Conservation (phyloP, 2,888 invertebrate species). For the Callyntrura sp. region DNA sequence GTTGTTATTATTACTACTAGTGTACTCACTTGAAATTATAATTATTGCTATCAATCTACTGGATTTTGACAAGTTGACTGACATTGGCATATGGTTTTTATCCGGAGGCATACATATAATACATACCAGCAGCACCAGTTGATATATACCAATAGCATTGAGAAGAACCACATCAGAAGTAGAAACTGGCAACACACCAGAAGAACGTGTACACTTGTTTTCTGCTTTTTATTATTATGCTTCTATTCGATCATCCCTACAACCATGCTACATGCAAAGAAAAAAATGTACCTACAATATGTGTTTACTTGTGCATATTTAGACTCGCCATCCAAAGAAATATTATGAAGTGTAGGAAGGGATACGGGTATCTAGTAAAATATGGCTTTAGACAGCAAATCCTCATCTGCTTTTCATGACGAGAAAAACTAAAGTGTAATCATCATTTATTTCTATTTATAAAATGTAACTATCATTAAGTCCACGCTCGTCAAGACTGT, state of each 20-base stretch:
- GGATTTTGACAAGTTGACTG: conserved; percentile 75
- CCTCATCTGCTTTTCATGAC: background rate
- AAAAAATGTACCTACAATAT: background rate
- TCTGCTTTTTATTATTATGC: background rate
- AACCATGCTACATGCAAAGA: background rate
- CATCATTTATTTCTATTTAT: conserved; percentile 74
- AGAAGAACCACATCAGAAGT: background rate
- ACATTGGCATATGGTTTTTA: conserved; percentile 73
- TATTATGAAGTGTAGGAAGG: conserved; percentile 32
- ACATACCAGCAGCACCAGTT: conserved; percentile 6
- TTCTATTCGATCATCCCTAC: background rate
- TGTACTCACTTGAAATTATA: conserved; percentile 78
- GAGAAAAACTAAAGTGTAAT: conserved; percentile 53
- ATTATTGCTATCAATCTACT: conserved; percentile 79
- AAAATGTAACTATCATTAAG: conserved; percentile 70
- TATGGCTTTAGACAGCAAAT: conserved; percentile 31
- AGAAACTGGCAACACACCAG: conserved; percentile 54
- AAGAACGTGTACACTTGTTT: conserved; percentile 17
- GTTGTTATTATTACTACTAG: conserved; percentile 58
- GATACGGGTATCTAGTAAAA: conserved; percentile 65
- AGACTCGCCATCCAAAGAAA: conserved; percentile 24
- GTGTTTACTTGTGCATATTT: conserved; percentile 22
- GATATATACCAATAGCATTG: no score
- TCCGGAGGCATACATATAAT: conserved; percentile 57
- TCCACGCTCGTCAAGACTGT: conserved; percentile 4